A percentile compares a stretch with the other conserved stretches of the same genome.
Conservation (phyloP, 2,797 vertebrate species). For the Bovichtus diacanthus region DNA sequence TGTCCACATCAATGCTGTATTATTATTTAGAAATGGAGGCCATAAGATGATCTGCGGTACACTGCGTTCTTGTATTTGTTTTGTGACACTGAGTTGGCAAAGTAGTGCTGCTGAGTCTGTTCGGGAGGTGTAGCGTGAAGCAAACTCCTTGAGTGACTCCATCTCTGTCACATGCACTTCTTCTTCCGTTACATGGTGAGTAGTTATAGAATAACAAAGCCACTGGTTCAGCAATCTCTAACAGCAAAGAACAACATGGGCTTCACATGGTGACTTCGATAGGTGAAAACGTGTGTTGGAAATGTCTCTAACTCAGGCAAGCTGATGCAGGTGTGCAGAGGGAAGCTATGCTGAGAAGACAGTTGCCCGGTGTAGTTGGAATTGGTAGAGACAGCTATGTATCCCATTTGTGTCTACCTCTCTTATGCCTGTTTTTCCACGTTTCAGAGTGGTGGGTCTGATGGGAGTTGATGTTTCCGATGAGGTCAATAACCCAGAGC, state of each 20-base stretch:
- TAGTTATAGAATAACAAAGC: conserved; percentile 42
- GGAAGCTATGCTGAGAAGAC: not conserved
- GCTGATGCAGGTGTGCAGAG: not conserved
- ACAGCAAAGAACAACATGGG: not conserved
- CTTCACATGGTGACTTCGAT: not conserved
- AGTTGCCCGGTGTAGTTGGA: not conserved
- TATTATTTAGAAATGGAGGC: not conserved
- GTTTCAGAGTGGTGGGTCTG: conserved; percentile 63
- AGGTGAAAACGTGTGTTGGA: not conserved
- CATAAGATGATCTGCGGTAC: not conserved
- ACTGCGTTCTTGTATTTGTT: not conserved
- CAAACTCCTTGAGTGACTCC: conserved; percentile 21
- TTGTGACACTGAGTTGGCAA: conserved; percentile 8
- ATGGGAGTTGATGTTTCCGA: conserved; percentile 61
- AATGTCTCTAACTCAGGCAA: not conserved
- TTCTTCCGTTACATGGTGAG: not conserved
- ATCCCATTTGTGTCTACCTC: not conserved
- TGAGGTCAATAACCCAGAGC: conserved; percentile 49
- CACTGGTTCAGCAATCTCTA: conserved; percentile 20
- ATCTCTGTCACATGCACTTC: conserved; percentile 39
- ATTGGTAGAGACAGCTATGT: not conserved
- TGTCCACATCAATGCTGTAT: not conserved
- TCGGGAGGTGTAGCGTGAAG: conserved; percentile 13
- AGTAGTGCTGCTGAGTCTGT: conserved; percentile 49
- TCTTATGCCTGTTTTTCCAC: not conserved